Evolutionary conservation across 2,797 vertebrate species (phyloP).

Genomic region (Pseudomugil tenellus): DNA sequence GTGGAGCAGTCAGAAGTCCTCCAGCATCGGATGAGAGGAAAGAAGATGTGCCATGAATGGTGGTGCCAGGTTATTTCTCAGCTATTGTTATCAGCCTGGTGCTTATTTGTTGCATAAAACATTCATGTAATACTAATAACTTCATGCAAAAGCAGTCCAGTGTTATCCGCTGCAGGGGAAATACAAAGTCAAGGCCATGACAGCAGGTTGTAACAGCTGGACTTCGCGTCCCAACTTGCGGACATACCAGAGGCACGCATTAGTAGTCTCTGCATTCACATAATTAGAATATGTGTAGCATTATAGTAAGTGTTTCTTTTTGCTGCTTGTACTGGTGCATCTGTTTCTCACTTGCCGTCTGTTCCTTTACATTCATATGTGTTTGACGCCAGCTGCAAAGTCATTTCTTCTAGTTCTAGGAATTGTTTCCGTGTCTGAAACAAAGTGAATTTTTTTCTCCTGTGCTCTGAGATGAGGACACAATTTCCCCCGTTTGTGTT

Average conservation of each 20-base stretch:
- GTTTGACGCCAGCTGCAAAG: conserved; percentile 15
- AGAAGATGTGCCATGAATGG: neutral
- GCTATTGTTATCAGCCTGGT: conserved; percentile 4
- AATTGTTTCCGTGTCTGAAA: conserved; percentile 34
- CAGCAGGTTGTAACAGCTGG: conserved; percentile 16
- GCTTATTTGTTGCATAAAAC: conserved; percentile 9
- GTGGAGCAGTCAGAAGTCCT: conserved; percentile 1
- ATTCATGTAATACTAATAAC: neutral
- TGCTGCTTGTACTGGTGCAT: neutral
- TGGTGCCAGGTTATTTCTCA: neutral
- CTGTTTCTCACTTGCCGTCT: neutral
- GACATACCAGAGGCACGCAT: conserved; percentile 8
- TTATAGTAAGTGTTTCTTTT: neutral
- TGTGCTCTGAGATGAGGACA: conserved; percentile 18
- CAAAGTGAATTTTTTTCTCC: conserved; percentile 16
- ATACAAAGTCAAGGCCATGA: conserved; percentile 35
- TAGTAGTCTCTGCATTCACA: conserved; percentile 1
- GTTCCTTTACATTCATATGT: neutral
- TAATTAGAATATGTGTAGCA: neutral
- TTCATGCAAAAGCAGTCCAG: neutral
- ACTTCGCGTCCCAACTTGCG: neutral
- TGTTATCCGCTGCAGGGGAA: neutral
- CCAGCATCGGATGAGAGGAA: conserved; percentile 22
- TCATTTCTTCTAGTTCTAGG: conserved; percentile 7
- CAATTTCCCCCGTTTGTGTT: conserved; percentile 8